Base-by-base conservation (phyloP, 2,113 vertebrate species). In the Sturnira hondurensis region DNA sequence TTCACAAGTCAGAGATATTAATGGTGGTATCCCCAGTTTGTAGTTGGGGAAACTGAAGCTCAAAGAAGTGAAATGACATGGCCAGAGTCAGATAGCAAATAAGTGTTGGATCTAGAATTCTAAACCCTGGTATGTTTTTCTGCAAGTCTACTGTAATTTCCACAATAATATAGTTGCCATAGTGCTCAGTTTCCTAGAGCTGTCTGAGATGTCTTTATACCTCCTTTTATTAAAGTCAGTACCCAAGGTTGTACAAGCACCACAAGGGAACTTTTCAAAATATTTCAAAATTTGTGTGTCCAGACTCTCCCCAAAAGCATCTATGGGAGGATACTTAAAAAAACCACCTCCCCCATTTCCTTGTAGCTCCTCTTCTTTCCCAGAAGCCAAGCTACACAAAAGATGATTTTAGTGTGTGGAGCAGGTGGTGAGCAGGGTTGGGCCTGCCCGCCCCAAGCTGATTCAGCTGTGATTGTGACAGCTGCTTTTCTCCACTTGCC, bases 401-500 rank as follows among this genome's bases (percentile, higher is more conserved):
- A 52, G 84, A 80, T 84, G 88, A 91, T 97, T 97, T 94, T 93
- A 94, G 93, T 94, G 84, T 89, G 16, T 67, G 80, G 80, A 95
- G 94, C 96, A 97, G 97, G 90, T 97, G 95, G 94, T 56, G n/a
- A 74, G 80, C 84, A 89, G 61, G 86, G 73, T 86, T 56, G 58
- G 68, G 74, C 86, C 52, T 78, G 63, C 43, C 83, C 92, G 67
- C 85, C 84, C 54, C 78, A 33, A 88, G 89, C 78, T 14, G 8
- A 20, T 89, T 97, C 96, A 97, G 96, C 93, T 97, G 96, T 86
- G 50, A 28, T 94, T 83, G 65, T 80, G 90, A 96, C 96, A 97
- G 96, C 93, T 97, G 96, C 50, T 63, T n/a, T 45, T 86, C 74
- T 94, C 80, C 93, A 84, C 3, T 93, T 95, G 89, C 74, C 45